Evolutionary conservation across 2,888 invertebrate species (phyloP).

Genomic region (Conops quadrifasciatus): DNA sequence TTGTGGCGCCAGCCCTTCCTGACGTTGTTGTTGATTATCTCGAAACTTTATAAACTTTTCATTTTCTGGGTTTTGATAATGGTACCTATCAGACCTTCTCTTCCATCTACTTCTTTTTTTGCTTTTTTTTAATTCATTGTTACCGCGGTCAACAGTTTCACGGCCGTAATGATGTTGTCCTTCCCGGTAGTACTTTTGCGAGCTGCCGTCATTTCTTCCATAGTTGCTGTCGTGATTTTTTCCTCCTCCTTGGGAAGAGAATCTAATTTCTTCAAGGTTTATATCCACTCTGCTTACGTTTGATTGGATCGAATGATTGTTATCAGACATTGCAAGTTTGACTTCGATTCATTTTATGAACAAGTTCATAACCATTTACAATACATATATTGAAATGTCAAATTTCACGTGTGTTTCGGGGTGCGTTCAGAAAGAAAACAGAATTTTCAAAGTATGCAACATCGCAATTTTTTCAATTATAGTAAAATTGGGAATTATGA

Average conservation of each 20-base stretch:
- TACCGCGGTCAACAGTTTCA: neutral
- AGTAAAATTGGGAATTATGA: too few species aligned
- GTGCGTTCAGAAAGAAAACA: neutral
- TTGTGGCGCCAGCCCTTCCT: conserved; percentile 5
- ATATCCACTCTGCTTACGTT: neutral
- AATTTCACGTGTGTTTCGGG: conserved; percentile 2
- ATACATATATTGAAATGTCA: conserved; percentile 3
- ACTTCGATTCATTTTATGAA: neutral
- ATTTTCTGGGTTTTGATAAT: too few species aligned
- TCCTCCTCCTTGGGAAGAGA: neutral
- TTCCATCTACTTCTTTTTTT: neutral
- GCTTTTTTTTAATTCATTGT: neutral
- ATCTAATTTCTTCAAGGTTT: neutral
- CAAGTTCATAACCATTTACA: neutral
- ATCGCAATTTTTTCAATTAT: too few species aligned
- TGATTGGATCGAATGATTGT: neutral
- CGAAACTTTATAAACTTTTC: conserved; percentile 14
- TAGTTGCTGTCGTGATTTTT: neutral
- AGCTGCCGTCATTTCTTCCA: neutral
- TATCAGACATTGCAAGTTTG: neutral
- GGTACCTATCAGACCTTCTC: neutral
- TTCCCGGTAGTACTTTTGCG: neutral
- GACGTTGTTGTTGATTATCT: neutral
- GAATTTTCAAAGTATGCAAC: too few species aligned
- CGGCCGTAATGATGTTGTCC: neutral